Evolutionary conservation across 2,113 vertebrate species (phyloP).

Genomic region (Paraplagusia blochii): DNA sequence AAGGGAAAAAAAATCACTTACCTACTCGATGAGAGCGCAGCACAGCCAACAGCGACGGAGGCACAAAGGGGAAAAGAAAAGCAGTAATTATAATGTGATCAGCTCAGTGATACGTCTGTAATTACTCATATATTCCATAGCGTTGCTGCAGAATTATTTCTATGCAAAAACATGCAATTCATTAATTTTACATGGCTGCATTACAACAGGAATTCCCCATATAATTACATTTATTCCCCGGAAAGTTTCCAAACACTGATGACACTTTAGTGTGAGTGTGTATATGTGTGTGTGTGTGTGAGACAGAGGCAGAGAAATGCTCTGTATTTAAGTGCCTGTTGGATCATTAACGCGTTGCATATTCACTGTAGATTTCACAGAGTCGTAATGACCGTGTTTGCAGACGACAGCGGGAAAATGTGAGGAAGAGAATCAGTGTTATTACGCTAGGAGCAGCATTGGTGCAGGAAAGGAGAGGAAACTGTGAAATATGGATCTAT

Average conservation of each 20-base stretch:
- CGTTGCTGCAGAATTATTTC: constrained; percentile 62
- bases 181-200: constrained; percentile 64
- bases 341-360: constrained; percentile 67
- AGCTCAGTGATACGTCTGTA: constrained; percentile 37
- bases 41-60: constrained; percentile 21
- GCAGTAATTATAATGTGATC: constrained; percentile 53
- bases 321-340: constrained; percentile 51
- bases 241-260: constrained; percentile 58
- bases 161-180: constrained; percentile 59
- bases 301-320: constrained; percentile 5
- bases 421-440: constrained; percentile 37
- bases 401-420: constrained; percentile 49
- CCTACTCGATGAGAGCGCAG: constrained; percentile 39
- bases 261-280: constrained; percentile 39
- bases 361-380: constrained; percentile 69
- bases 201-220: constrained; percentile 55
- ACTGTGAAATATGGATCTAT: constrained; percentile 2
- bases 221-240: constrained; percentile 64
- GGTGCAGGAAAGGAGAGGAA: constrained; percentile 4
- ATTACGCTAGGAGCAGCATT: constrained; percentile 30
- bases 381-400: constrained; percentile 62
- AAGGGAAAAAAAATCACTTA: constrained; percentile 38
- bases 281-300: constrained; percentile 8
- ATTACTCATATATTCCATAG: constrained; percentile 63
- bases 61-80: constrained; percentile 43